A percentile compares a stretch with the other conserved stretches of the same genome.
phyloP scores from a whole-genome alignment of 2,888 invertebrate species.

The Drosophila nr. medialis region DNA sequence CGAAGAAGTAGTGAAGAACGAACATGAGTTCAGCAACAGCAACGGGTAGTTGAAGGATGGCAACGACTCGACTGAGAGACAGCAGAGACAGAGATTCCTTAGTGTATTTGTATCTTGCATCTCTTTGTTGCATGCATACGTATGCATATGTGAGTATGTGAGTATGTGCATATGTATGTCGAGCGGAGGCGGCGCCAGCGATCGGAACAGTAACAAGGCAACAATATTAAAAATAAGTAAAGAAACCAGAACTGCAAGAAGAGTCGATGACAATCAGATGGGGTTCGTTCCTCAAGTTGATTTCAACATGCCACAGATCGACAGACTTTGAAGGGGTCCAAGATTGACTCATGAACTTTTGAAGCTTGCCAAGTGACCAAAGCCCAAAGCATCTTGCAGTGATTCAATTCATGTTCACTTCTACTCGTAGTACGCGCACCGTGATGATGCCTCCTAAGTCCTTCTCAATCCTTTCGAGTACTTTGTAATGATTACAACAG shows the following conservation, averaged over 20 bases:
- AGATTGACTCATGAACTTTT: background rate
- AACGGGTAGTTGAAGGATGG: background rate
- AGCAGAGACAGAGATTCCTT: background rate
- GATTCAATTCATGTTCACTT: background rate
- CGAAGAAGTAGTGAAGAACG: background rate
- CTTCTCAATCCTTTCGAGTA: too few species aligned
- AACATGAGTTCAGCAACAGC: background rate
- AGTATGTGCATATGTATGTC: background rate
- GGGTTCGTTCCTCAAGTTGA: background rate
- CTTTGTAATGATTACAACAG: too few species aligned
- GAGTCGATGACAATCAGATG: background rate
- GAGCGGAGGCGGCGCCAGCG: background rate
- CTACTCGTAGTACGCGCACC: too few species aligned
- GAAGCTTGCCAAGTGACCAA: background rate
- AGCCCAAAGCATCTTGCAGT: background rate
- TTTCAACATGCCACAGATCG: background rate
- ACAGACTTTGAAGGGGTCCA: background rate
- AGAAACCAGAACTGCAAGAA: background rate
- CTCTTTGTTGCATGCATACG: background rate
- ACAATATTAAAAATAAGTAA: background rate
- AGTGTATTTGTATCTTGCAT: background rate
- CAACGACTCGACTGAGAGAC: background rate
- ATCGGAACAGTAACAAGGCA: background rate
- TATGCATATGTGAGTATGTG: background rate
- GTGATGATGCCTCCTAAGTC: too few species aligned